Conservation (phyloP, 2,888 invertebrate species). For the Ommatoiulus sabulosus region DNA sequence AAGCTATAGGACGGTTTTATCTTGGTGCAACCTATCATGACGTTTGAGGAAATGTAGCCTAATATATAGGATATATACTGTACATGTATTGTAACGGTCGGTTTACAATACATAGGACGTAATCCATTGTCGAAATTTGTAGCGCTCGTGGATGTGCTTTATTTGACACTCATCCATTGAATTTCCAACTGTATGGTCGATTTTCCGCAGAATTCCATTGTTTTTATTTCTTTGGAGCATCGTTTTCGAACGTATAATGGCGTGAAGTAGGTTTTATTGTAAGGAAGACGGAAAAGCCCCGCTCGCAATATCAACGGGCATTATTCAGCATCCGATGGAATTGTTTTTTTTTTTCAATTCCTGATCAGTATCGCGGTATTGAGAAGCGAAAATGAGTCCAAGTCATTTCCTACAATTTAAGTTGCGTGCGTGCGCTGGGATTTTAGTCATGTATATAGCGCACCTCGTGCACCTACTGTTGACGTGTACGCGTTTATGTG, state of each 20-base stretch:
- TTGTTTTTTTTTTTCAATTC: not conserved
- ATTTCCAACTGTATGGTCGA: not conserved
- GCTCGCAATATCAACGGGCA: not conserved
- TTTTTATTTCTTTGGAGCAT: not conserved
- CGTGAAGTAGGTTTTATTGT: not conserved
- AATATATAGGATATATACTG: no score
- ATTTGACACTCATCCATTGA: not conserved
- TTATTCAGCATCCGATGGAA: not conserved
- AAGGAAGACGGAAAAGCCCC: not conserved
- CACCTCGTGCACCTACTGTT: not conserved
- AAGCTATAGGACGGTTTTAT: no score
- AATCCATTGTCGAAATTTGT: not conserved
- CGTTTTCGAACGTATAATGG: constrained; percentile 17
- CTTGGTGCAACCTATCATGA: no score
- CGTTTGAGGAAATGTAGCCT: not conserved
- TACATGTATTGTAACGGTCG: not conserved
- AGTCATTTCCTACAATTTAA: not conserved
- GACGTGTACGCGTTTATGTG: not conserved
- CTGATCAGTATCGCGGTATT: not conserved
- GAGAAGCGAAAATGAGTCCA: constrained; percentile 38
- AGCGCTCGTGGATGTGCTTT: not conserved
- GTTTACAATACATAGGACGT: not conserved
- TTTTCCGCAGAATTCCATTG: not conserved
- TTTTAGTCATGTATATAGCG: not conserved
- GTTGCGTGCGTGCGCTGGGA: constrained; percentile 25